Percentiles rank a stretch among this genome's conserved stretches.
These are phyloP conservation scores for Amiota minor DNA, from an alignment of 2,888 invertebrate genomes.

Conservation along the genomic window DNA sequence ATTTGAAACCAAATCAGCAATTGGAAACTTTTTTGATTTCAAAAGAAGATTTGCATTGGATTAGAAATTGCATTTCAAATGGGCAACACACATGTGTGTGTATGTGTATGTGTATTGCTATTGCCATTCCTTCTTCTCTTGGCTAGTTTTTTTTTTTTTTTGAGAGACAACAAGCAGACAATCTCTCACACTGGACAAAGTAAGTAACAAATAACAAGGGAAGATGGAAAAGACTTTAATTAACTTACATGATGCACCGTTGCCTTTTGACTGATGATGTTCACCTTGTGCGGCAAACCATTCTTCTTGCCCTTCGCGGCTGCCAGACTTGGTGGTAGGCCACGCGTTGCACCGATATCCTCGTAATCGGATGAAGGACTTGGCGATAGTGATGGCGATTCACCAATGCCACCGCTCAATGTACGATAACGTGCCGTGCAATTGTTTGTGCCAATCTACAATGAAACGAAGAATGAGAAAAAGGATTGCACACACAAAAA, in stretches of 20 bases:
- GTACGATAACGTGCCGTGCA: slow-evolving; percentile 74
- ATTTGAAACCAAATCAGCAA: slow-evolving; percentile 11
- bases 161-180: too few relatives aligned
- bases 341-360: slow-evolving; percentile 77
- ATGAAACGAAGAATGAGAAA: slow-evolving; percentile 24
- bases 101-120: neutral
- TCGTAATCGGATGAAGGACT: slow-evolving; percentile 82
- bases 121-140: neutral
- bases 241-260: slow-evolving; percentile 80
- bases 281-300: slow-evolving; percentile 72
- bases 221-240: slow-evolving; percentile 53
- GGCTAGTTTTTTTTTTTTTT: too few relatives aligned
- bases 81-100: slow-evolving; percentile 8
- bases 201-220: slow-evolving; percentile 19
- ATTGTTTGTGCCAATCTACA: slow-evolving; percentile 74
- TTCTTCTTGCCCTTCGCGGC: slow-evolving; percentile 72
- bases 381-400: slow-evolving; percentile 76
- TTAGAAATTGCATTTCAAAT: slow-evolving; percentile 44
- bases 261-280: slow-evolving; percentile 77
- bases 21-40: slow-evolving; percentile 39
- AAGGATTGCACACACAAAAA: slow-evolving; percentile 2
- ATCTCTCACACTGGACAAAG: neutral
- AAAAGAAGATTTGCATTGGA: slow-evolving; percentile 38
- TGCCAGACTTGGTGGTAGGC: slow-evolving; percentile 67
- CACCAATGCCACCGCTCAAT: slow-evolving; percentile 77